Evolutionary conservation across 2,888 invertebrate genomes (phyloP).

Genomic region (Andrena marginata): DNA sequence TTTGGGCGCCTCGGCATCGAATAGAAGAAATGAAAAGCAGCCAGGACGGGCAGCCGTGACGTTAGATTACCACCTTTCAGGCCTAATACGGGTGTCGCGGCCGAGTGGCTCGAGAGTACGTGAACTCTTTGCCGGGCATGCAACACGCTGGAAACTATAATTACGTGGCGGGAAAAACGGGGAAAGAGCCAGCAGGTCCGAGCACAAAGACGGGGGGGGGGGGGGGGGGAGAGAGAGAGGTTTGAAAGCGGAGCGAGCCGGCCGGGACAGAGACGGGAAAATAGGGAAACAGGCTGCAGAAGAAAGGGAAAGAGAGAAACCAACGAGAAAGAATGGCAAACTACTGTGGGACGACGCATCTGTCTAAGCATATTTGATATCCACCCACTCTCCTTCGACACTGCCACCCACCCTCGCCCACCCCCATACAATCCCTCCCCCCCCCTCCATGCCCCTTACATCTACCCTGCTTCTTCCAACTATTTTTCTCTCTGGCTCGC

Average conservation of each 20-base stretch:
- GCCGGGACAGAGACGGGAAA: constrained; percentile 21
- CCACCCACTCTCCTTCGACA: constrained; percentile 60
- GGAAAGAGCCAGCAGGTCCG: constrained; percentile 61
- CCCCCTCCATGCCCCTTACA: neutral
- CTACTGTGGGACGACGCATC: constrained; percentile 84
- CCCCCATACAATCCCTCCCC: neutral
- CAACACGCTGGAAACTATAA: constrained; percentile 68
- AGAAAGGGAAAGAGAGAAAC: constrained; percentile 61
- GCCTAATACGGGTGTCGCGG: constrained; percentile 45
- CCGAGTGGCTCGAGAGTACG: constrained; percentile 47
- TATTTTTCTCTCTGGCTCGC: constrained; percentile 8
- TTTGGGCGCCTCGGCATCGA: neutral
- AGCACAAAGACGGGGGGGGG: constrained; percentile 32
- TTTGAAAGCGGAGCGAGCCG: constrained; percentile 23
- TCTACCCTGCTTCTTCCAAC: constrained; percentile 4
- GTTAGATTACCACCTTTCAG: constrained; percentile 57
- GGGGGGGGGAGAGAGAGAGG: no score
- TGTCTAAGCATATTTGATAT: constrained; percentile 84
- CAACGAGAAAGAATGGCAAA: constrained; percentile 81
- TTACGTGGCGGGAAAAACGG: constrained; percentile 66
- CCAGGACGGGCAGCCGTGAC: constrained; percentile 11
- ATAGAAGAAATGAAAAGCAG: constrained; percentile 18
- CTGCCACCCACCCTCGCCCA: neutral
- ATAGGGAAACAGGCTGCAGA: constrained; percentile 21
- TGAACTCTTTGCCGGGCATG: constrained; percentile 58